These are phyloP conservation scores for Tachysurus fulvidraco DNA, from an alignment of 2,113 vertebrate species.

Conservation along the genomic window DNA sequence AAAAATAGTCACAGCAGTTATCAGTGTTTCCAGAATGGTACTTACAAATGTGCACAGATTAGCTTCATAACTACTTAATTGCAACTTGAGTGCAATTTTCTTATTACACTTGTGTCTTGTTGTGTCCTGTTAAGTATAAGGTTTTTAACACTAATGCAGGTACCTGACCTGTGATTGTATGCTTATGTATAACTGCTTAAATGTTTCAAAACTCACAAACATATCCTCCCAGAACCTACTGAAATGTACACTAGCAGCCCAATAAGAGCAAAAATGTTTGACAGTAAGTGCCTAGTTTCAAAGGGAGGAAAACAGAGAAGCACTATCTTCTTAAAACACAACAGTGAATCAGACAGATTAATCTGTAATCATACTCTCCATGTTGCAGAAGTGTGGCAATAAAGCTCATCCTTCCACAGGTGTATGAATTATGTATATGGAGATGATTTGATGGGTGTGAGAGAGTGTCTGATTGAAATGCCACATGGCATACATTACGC, in stretches of 20 bases:
- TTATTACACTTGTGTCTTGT: background rate
- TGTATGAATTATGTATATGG: slow-evolving; percentile 79
- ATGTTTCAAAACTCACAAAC: background rate
- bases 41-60: background rate
- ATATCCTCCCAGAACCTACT: background rate
- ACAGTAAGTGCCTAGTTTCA: slow-evolving; percentile 30
- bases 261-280: slow-evolving; percentile 23
- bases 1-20: background rate
- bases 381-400: slow-evolving; percentile 69
- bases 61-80: background rate
- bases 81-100: background rate
- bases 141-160: background rate
- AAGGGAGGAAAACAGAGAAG: slow-evolving; percentile 24
- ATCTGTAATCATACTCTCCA: slow-evolving; percentile 72
- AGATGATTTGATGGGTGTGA: slow-evolving; percentile 74
- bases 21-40: background rate
- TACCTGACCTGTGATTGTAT: background rate
- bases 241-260: background rate
- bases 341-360: slow-evolving; percentile 60
- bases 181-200: background rate
- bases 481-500: slow-evolving; percentile 53
- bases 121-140: background rate
- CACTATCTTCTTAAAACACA: slow-evolving; percentile 64
- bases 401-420: slow-evolving; percentile 67
- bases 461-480: slow-evolving; percentile 70